Evolutionary conservation across 2,797 vertebrate genomes (phyloP), one percentile per base, ranked within the genome.

Genomic region (Loris lydekkerianus): DNA sequence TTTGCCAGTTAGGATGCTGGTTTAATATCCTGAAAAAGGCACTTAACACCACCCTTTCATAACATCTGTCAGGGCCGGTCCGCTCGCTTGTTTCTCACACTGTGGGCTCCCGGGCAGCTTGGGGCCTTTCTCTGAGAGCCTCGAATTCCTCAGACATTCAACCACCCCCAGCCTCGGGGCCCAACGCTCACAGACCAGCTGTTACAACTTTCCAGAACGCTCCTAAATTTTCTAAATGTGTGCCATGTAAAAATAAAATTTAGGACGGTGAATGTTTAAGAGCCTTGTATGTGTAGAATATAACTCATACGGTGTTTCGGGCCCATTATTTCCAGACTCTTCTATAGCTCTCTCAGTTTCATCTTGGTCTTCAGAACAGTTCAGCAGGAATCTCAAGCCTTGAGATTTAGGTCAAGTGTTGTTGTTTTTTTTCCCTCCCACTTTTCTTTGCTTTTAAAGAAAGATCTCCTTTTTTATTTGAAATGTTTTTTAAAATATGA

Each of bases 11-110:
- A 98, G 98, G 98, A 98, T 98, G 97, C 97, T 98, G 98, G 98
- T 98, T 99, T 99, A 98, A 99, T 98, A 98, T 98, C 98, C 98
- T 98, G 98, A 97, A 98, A 98, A 98, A 98, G 97, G 97, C 98
- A 98, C 98, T 98, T 98, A 98, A 98, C 98, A 98, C 98, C 98
- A 98, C 82, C 97, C 96, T 98, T 97, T 97, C 98, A 97, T 82
- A 98, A 98, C 98, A 98, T 98, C 98, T 98, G 98, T 98, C 97
- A 67, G 97, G 5, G 89, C 93, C 93, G 58, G 89, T 89, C 96
- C 89, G 29, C 95, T 0, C 46, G 97, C 95, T 95, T 98, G 98
- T 97, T 98, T 94, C 97, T 97, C 97, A 97, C 97, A 96, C 27
- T 67, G 95, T 90, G 97, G 97, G 97, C 96, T 97, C 97, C 89